A percentile compares a stretch with the other conserved stretches of the same genome.
Conservation (phyloP, 2,113 vertebrate genomes). For the Empidonax traillii region DNA sequence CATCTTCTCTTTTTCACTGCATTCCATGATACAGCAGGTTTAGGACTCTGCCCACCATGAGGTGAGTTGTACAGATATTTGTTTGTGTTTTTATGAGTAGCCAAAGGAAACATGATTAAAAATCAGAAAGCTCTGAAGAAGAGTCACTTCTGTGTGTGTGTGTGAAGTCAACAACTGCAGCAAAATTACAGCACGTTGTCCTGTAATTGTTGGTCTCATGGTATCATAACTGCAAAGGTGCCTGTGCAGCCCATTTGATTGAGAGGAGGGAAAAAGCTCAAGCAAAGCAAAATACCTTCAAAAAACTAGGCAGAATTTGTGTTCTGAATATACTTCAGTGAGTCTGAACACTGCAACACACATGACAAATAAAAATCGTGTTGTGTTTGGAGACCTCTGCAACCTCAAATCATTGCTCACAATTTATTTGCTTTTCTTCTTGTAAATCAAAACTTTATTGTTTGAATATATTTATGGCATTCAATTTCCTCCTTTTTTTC, state of each 20-base stretch:
- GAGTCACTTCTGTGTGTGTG: not conserved
- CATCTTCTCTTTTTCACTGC: not conserved
- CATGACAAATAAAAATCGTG: not conserved
- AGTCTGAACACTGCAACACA: slow-evolving; percentile 34
- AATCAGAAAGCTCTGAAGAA: slow-evolving; percentile 12
- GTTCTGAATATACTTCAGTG: slow-evolving; percentile 45
- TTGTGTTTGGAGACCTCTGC: not conserved
- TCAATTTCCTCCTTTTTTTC: slow-evolving; percentile 12
- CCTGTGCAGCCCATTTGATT: not conserved
- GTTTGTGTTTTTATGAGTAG: not conserved
- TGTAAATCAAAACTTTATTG: slow-evolving; percentile 16
- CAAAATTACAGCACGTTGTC: not conserved
- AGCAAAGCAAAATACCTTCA: not conserved
- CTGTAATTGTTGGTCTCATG: not conserved
- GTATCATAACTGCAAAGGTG: not conserved
- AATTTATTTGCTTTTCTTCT: slow-evolving; percentile 32
- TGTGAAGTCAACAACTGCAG: not conserved
- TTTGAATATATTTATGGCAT: slow-evolving; percentile 27
- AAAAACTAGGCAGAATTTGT: not conserved
- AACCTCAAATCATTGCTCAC: not conserved
- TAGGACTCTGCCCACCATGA: not conserved
- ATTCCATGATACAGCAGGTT: not conserved
- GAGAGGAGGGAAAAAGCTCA: not conserved
- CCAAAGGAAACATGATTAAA: slow-evolving; percentile 18
- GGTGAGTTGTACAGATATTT: not conserved